Evolutionary conservation across 2,113 vertebrate genomes (phyloP).

Genomic region (Zosterops hypoxanthus): DNA sequence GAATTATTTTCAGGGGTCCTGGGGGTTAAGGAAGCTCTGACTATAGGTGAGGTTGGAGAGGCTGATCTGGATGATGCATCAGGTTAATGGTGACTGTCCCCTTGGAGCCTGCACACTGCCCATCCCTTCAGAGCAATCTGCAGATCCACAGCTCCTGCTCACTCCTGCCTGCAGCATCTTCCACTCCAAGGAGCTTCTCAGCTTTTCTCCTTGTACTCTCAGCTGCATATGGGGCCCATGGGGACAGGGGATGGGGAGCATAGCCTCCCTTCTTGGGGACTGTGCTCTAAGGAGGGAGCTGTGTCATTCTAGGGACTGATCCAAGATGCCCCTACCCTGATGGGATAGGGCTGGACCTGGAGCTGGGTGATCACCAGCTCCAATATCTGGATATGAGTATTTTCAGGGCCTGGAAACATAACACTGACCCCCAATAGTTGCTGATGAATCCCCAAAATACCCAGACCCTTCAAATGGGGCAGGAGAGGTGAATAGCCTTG

Average conservation of each 20-base stretch:
- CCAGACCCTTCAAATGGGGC: neutral
- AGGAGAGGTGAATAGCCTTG: neutral
- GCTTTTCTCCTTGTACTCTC: neutral
- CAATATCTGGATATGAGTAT: accelerated
- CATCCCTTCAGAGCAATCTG: accelerated
- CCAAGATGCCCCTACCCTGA: accelerated
- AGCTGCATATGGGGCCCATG: accelerated
- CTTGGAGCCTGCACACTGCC: neutral
- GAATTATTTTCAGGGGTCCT: neutral
- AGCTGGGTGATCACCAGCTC: neutral
- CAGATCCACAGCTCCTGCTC: neutral
- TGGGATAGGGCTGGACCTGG: neutral
- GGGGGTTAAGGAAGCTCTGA: neutral
- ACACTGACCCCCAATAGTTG: neutral
- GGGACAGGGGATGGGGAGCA: neutral
- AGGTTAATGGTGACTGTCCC: neutral
- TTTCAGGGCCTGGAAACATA: neutral
- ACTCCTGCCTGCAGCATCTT: neutral
- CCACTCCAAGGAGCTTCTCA: neutral
- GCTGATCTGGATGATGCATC: neutral
- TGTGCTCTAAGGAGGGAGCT: neutral
- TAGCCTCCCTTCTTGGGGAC: neutral
- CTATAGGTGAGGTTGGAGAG: neutral
- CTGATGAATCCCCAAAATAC: neutral
- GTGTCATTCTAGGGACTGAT: neutral